Percentiles rank a stretch among this genome's conserved stretches.
Evolutionary conservation across 2,113 vertebrate species (phyloP).

Genomic region (Neopipo cinnamomea): DNA sequence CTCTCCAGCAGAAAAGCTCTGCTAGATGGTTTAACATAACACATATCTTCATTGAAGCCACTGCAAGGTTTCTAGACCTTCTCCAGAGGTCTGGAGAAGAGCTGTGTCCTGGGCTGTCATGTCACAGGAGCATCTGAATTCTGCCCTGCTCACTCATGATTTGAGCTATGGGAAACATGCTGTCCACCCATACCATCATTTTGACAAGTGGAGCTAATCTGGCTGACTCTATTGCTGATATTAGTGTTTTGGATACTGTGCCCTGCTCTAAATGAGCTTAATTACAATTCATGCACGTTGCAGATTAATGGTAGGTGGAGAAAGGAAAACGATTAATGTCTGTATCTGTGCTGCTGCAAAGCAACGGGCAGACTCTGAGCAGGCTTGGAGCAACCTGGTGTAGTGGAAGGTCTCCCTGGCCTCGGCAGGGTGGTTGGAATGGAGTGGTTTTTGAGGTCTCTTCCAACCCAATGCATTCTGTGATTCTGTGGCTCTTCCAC

Average conservation of each 20-base stretch:
- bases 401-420: neutral
- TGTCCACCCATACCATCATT: neutral
- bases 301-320: neutral
- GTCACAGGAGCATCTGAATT: neutral
- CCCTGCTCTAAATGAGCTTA: neutral
- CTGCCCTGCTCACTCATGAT: neutral
- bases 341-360: neutral
- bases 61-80: neutral
- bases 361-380: neutral
- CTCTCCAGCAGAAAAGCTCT: neutral
- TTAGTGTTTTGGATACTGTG: conserved; percentile 3
- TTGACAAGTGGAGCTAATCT: neutral
- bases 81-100: neutral
- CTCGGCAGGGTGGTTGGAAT: neutral
- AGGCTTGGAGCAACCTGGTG: neutral
- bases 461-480: neutral
- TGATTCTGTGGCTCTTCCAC: neutral
- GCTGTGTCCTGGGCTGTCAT: neutral
- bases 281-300: neutral
- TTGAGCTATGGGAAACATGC: rapidly evolving
- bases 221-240: neutral
- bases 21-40: rapidly evolving
- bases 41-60: neutral
- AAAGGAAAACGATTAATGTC: neutral
- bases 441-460: neutral